Evolutionary conservation across 2,888 invertebrate species (phyloP), one percentile per base, ranked within the genome.

Genomic region (Epinotia bilunana): DNA sequence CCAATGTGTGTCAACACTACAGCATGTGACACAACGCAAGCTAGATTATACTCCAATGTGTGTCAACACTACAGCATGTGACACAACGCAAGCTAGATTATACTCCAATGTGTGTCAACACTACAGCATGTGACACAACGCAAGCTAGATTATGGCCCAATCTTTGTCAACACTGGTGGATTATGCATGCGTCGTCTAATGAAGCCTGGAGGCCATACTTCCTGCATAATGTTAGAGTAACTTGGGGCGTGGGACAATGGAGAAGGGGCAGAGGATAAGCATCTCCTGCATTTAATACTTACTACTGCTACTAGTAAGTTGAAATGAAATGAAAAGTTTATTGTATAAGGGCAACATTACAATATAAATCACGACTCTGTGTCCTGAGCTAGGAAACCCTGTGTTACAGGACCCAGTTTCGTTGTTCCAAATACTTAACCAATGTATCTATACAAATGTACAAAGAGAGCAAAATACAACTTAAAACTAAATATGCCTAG

Each of bases 1-100:
- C 58, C 64, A 72, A 72, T 72, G 65, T 72, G 65, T 72, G 65
- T 72, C 72, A 72, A 72, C 72, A 58, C 57, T 55, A n/a, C n/a
- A n/a, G n/a, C n/a, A 20, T 20, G 20, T 20, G 28, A n/a, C n/a
- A 33, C n/a, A 61, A 33, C n/a, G n/a, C 33, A 58, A 12, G 39
- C 57, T 57, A 67, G 18, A 57, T 39, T 68, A 68, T 58, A 28
- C 64, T 49, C 58, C 64, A 72, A 72, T 72, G 65, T 72, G 65
- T 72, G 65, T 72, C 72, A 72, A 72, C 72, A 58, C 57, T 55
- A n/a, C n/a, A n/a, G n/a, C n/a, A 20, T 20, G 20, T 20, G 28
- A n/a, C n/a, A 33, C n/a, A 61, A 33, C n/a, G n/a, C 33, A 58
- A 12, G 39, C 57, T 57, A 67, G 18, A 57, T 39, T 68, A 68